Conservation (phyloP, 2,797 vertebrate species). For the Anisognathus igniventris region DNA sequence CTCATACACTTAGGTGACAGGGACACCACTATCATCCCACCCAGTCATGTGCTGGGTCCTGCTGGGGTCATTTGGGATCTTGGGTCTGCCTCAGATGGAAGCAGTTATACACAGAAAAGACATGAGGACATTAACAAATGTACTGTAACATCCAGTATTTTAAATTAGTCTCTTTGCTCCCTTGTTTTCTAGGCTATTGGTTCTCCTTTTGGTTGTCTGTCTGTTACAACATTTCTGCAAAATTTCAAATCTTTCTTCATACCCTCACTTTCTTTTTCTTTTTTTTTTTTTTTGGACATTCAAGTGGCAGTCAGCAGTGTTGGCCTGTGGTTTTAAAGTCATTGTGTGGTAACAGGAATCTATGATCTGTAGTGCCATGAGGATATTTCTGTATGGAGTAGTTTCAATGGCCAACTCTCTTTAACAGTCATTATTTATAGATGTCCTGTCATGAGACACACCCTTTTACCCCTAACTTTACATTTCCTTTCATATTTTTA, state of each 20-base stretch:
- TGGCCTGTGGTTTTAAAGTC: neutral
- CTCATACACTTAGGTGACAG: neutral
- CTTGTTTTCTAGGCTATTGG: neutral
- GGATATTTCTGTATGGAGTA: neutral
- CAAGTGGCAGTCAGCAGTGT: neutral
- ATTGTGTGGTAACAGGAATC: neutral
- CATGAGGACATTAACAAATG: neutral
- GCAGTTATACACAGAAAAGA: neutral
- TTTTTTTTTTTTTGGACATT: neutral
- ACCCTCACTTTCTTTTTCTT: neutral
- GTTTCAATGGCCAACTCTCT: neutral
- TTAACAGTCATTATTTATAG: neutral
- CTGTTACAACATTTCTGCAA: neutral
- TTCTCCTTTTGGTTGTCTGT: neutral
- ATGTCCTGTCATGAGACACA: neutral
- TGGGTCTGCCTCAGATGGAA: neutral
- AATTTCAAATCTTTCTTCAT: neutral
- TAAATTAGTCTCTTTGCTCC: neutral
- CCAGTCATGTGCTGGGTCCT: neutral
- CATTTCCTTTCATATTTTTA: constrained; percentile 14
- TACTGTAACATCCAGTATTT: neutral
- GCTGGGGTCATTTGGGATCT: neutral
- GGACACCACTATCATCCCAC: neutral
- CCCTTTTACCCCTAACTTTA: neutral
- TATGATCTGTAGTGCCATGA: neutral